phyloP scores from a whole-genome alignment of 2,888 invertebrate genomes.

The Argyresthia goedartella region DNA sequence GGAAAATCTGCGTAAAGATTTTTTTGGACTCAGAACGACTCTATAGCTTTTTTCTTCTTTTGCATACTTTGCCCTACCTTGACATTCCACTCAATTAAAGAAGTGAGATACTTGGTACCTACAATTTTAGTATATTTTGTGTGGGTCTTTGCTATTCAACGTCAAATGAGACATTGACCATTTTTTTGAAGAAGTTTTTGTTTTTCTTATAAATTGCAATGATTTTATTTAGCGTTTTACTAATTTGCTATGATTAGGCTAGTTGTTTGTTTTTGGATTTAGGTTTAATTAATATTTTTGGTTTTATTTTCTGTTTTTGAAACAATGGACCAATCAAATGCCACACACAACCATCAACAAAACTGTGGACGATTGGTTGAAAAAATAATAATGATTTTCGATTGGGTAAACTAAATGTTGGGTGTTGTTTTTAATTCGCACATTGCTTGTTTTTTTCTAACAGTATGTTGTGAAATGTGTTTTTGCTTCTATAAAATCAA shows the following conservation, averaged over 20 bases:
- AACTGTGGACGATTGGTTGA: neutral
- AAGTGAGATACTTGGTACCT: constrained; percentile 48
- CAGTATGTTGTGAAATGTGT: constrained; percentile 99
- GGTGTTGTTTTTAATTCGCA: constrained; percentile 19
- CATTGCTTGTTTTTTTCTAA: constrained; percentile 16
- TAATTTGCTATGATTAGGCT: neutral
- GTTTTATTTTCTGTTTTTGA: neutral
- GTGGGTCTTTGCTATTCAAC: constrained; percentile 29
- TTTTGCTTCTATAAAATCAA: constrained; percentile 96
- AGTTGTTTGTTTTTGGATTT: neutral
- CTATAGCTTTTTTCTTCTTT: constrained; percentile 52
- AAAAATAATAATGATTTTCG: neutral
- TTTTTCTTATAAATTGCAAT: no score
- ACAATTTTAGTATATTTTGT: constrained; percentile 15
- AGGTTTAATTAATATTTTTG: neutral
- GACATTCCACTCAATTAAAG: constrained; percentile 55
- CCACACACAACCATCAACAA: no score
- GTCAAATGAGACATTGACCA: constrained; percentile 22
- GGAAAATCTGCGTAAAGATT: constrained; percentile 23
- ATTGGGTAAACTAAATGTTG: constrained; percentile 19
- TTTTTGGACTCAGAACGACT: constrained; percentile 54
- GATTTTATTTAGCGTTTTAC: no score
- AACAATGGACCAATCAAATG: neutral
- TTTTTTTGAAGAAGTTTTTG: constrained; percentile 13
- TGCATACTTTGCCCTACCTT: constrained; percentile 62